These are phyloP conservation scores for Sinelater perroti DNA, from an alignment of 2,888 invertebrate genomes.

Conservation along the genomic window DNA sequence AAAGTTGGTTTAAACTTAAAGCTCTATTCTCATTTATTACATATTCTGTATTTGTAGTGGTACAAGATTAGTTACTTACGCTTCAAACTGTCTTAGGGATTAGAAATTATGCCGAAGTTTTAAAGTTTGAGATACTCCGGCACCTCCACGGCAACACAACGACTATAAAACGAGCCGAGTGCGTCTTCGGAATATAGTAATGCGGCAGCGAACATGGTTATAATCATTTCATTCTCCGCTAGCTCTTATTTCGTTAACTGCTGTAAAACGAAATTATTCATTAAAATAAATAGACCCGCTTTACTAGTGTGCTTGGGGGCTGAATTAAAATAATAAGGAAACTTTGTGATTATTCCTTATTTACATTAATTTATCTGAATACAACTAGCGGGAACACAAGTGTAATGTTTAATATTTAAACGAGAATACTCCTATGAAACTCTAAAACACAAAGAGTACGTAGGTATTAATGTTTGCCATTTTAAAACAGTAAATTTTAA, in stretches of 20 bases:
- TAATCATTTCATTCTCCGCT: background rate
- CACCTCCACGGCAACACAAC: slow-evolving; percentile 7
- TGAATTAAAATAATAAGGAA: slow-evolving; percentile 3
- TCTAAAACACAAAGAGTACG: too few species aligned
- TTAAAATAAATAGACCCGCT: background rate
- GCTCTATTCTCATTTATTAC: slow-evolving; percentile 32
- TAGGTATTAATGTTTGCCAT: too few species aligned
- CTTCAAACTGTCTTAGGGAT: slow-evolving; percentile 27
- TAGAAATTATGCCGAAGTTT: slow-evolving; percentile 26
- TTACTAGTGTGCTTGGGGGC: background rate
- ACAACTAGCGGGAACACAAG: too few species aligned
- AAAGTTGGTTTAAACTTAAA: slow-evolving; percentile 34
- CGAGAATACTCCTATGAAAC: too few species aligned
- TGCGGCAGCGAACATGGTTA: background rate
- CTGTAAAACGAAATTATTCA: background rate
- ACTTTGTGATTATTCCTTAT: background rate
- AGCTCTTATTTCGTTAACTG: background rate
- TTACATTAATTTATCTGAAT: background rate
- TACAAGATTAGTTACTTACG: slow-evolving; percentile 34
- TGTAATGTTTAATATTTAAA: too few species aligned
- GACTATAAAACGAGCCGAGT: slow-evolving; percentile 18
- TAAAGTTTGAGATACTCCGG: slow-evolving; percentile 18
- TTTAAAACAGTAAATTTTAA: too few species aligned
- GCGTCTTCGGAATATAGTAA: too few species aligned
- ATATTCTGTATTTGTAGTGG: slow-evolving; percentile 31